Evolutionary conservation across 2,888 invertebrate species (phyloP).

Genomic region (Steinernema scapterisci): DNA sequence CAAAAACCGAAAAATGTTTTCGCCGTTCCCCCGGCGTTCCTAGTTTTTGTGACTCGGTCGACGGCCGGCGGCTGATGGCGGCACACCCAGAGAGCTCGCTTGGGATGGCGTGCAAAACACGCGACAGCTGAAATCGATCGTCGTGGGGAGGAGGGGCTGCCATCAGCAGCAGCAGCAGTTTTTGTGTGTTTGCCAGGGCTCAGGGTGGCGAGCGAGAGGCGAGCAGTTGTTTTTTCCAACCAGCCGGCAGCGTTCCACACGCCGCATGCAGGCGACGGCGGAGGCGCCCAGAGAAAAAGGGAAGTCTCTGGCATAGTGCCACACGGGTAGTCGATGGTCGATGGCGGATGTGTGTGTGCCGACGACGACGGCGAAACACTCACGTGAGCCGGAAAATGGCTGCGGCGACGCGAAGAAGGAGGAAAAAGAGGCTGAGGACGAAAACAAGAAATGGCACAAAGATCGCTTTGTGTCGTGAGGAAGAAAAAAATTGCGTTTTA

Average conservation of each 20-base stretch:
- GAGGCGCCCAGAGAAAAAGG: background rate
- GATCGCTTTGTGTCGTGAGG: background rate
- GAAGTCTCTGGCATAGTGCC: conserved; percentile 20
- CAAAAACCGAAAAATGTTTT: conserved; percentile 31
- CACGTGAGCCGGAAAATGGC: background rate
- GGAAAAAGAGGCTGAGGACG: no score
- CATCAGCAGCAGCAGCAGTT: conserved; percentile 17
- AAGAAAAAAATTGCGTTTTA: background rate
- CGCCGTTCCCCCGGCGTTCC: background rate
- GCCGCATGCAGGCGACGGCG: no score
- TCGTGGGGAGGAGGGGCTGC: background rate
- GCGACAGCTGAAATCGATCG: conserved; percentile 18
- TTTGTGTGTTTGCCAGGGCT: conserved; percentile 6
- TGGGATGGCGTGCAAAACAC: conserved; percentile 21
- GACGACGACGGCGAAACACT: background rate
- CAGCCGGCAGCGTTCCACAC: no score
- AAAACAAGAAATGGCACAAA: conserved; percentile 23
- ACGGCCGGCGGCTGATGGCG: background rate
- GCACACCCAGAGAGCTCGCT: no score
- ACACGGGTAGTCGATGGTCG: background rate
- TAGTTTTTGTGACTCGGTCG: background rate
- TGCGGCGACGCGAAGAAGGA: no score
- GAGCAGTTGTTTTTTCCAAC: no score
- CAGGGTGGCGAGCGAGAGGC: background rate
- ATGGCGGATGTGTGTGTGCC: no score